Evolutionary conservation across 2,888 invertebrate genomes (phyloP), one percentile per base, ranked within the genome.

Genomic region (Lycocerus yunnanus): DNA sequence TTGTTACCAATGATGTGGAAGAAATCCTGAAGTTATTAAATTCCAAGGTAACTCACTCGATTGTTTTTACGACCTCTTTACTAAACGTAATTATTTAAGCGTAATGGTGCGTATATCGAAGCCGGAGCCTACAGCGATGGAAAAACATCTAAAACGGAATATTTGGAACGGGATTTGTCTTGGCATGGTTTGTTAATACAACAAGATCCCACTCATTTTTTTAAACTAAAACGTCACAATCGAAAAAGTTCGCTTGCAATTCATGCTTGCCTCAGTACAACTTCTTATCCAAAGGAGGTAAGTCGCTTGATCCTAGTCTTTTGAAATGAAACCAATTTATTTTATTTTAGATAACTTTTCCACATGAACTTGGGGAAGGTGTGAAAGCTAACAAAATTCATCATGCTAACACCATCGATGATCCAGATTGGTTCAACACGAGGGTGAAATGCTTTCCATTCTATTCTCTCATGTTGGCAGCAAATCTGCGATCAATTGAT

Each of bases 381-480:
- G 89, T 87, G 0, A 86, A 86, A 81, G 86, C 87, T 43, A 87
- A 87, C 79, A 84, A 88, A 66, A 89, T 90, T 72, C 43, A 43
- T 6, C 88, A 88, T 82, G 88, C 89, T 21, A 90, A 90, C 80
- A 89, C 88, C 80, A 88, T 89, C 71, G 89, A 89, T 81, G 87
- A 90, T 81, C 88, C 88, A 21, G 89, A 89, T 75, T 89, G 89
- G 88, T 92, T 93, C 86, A 89, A 91, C 68, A 92, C 94, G 43
- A 90, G 94, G 81, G 93, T 96, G 77, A 93, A 94, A 84, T 96
- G 96, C 87, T 94, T 95, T 85, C 96, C 96, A 72, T 89, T 96
- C 77, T 94, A 93, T 85, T 95, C 95, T 1, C 89, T 96, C 77
- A 89, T 96, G 85, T 87, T 94, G 81, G 95, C 95, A 66, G 93